phyloP scores from a whole-genome alignment of 1,140 invertebrate genomes.

The Stenopsyche tienmushanensis region DNA sequence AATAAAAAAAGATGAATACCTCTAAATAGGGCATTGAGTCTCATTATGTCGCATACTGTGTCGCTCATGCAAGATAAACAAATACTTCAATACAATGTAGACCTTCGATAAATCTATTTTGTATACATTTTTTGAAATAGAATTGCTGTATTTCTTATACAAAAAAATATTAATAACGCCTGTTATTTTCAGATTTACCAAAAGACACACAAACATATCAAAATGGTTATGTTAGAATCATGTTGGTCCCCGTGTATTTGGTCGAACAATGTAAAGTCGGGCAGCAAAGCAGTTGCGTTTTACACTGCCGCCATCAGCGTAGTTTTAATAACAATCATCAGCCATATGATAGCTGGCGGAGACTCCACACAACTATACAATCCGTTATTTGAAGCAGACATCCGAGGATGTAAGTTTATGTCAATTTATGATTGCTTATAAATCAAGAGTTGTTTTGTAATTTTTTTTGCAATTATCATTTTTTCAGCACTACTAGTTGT shows the following conservation, averaged over 20 bases:
- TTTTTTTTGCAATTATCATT: not conserved
- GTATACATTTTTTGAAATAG: no score
- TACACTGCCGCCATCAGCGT: slow-evolving; percentile 74
- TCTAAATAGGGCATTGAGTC: no score
- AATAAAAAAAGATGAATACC: no score
- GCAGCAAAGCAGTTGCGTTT: slow-evolving; percentile 72
- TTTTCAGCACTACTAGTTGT: slow-evolving; percentile 73
- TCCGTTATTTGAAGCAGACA: slow-evolving; percentile 84
- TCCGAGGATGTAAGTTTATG: slow-evolving; percentile 67
- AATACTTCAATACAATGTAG: no score
- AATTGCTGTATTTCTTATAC: no score
- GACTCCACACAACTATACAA: slow-evolving; percentile 85
- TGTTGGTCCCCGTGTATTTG: slow-evolving; percentile 88
- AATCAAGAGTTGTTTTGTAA: not conserved
- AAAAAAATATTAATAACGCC: no score
- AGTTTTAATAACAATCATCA: slow-evolving; percentile 71
- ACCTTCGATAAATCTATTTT: no score
- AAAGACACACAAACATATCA: slow-evolving; percentile 35
- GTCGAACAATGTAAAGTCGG: slow-evolving; percentile 74
- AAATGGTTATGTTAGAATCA: slow-evolving; percentile 72
- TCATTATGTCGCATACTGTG: no score
- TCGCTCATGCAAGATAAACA: no score
- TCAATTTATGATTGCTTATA: slow-evolving; percentile 19
- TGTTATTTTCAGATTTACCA: slow-evolving; percentile 14
- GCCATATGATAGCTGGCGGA: slow-evolving; percentile 77